Conservation (phyloP, 1,140 invertebrate genomes). For the Drosophila pseudoananassae region DNA sequence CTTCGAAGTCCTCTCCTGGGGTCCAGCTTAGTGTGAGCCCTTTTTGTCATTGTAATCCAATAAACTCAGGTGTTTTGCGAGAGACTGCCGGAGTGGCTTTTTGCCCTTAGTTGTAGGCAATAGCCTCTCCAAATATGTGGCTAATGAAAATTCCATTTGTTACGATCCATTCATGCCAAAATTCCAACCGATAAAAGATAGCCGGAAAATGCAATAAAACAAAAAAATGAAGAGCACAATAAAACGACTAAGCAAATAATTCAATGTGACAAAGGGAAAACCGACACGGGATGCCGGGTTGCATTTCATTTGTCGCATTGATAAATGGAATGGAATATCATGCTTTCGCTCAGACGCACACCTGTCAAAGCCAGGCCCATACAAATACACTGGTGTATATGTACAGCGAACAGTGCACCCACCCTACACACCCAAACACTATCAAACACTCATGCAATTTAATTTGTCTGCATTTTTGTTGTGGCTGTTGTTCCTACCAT, state of each 20-base stretch:
- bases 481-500: conserved; percentile 70
- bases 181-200: conserved; percentile 33
- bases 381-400: conserved; percentile 2
- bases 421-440: conserved; percentile 4
- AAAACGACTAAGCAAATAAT: conserved; percentile 40
- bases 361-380: conserved; percentile 62
- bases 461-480: conserved; percentile 71
- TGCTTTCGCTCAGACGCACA: conserved; percentile 40
- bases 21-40: conserved; percentile 30
- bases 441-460: conserved; percentile 56
- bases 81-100: neutral
- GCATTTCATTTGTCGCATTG: conserved; percentile 71
- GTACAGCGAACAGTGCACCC: conserved; percentile 6
- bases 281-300: conserved; percentile 25
- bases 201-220: conserved; percentile 29
- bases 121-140: conserved; percentile 14
- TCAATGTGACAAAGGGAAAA: conserved; percentile 35
- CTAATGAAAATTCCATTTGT: conserved; percentile 46
- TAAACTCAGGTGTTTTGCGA: conserved; percentile 11
- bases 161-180: conserved; percentile 12
- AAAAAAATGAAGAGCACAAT: neutral
- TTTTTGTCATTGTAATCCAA: conserved; percentile 3
- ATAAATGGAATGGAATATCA: conserved; percentile 68
- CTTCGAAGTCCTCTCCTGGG: conserved; percentile 75
- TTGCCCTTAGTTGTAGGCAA: neutral